Evolutionary conservation across 92 coral and sea anemone species (phyloP).

Genomic region (Epizoanthus rinbou): DNA sequence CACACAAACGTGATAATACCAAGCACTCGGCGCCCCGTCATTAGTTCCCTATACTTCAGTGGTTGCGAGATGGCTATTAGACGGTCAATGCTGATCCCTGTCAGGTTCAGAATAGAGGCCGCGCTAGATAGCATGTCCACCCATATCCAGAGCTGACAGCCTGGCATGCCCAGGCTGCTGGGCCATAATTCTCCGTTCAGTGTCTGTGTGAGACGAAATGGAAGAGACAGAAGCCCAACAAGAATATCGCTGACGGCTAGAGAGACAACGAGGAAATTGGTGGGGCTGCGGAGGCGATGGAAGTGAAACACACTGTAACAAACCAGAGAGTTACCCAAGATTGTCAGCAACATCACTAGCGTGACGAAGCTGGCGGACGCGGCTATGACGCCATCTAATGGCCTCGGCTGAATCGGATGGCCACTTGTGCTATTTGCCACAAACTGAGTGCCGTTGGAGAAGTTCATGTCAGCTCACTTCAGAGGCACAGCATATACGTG

Average conservation of each 20-base stretch:
- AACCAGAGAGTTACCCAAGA: conserved; percentile 89
- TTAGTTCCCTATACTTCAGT: conserved; percentile 83
- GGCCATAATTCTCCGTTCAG: conserved; percentile 78
- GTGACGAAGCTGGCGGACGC: conserved; percentile 85
- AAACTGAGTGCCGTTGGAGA: conserved; percentile 9
- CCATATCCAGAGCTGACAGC: conserved; percentile 96
- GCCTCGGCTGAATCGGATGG: conserved; percentile 6
- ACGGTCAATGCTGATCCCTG: conserved; percentile 88
- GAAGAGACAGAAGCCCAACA: conserved; percentile 82
- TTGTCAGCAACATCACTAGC: conserved; percentile 85
- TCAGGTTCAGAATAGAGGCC: conserved; percentile 90
- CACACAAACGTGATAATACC: conserved; percentile 73
- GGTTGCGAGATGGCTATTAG: conserved; percentile 89
- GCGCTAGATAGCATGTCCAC: conserved; percentile 89
- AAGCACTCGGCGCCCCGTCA: conserved; percentile 77
- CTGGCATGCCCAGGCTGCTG: conserved; percentile 55
- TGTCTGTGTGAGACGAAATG: conserved; percentile 85
- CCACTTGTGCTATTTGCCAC: neutral
- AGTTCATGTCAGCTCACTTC: conserved; percentile 12
- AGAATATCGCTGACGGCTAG: conserved; percentile 92
- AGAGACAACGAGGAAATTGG: conserved; percentile 90
- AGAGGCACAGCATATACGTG: neutral
- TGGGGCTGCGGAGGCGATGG: conserved; percentile 86
- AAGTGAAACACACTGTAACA: conserved; percentile 81
- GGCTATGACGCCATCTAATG: conserved; percentile 38